phyloP scores from a whole-genome alignment of 2,888 invertebrate species.

The Mesoligia furuncula region DNA sequence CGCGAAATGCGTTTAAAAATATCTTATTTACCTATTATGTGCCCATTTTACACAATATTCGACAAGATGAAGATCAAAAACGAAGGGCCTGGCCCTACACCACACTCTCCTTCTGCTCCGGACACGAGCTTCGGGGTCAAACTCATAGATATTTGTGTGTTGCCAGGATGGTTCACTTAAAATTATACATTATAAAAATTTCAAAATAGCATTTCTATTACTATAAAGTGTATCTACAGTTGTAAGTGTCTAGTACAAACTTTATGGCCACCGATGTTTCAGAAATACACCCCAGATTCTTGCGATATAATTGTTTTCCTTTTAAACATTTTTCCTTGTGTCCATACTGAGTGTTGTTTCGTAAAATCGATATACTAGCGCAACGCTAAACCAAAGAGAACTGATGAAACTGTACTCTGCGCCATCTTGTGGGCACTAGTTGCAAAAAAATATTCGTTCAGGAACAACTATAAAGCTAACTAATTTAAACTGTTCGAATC shows the following conservation, averaged over 20 bases:
- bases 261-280: not conserved
- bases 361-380: slow-evolving; percentile 88
- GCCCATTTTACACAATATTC: slow-evolving; percentile 89
- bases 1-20: slow-evolving; percentile 67
- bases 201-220: slow-evolving; percentile 36
- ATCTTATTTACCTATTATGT: slow-evolving; percentile 89
- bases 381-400: slow-evolving; percentile 85
- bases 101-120: slow-evolving; percentile 88
- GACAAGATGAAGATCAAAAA: slow-evolving; percentile 87
- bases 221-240: not conserved
- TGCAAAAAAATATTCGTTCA: slow-evolving; percentile 56
- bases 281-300: slow-evolving; percentile 18
- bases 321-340: slow-evolving; percentile 77
- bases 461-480: slow-evolving; percentile 40
- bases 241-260: slow-evolving; percentile 6
- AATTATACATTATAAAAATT: slow-evolving; percentile 43
- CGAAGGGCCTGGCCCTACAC: slow-evolving; percentile 89
- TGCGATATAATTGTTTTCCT: slow-evolving; percentile 52
- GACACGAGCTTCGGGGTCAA: slow-evolving; percentile 91
- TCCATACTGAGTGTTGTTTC: slow-evolving; percentile 77
- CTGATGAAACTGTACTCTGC: slow-evolving; percentile 65
- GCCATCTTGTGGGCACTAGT: slow-evolving; percentile 79
- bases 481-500: slow-evolving; percentile 23
- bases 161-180: slow-evolving; percentile 74
- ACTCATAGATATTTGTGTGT: slow-evolving; percentile 89